A percentile compares a stretch with the other conserved stretches of the same genome.
phyloP scores from a whole-genome alignment of 2,888 invertebrate species.

The Patella caerulea region DNA sequence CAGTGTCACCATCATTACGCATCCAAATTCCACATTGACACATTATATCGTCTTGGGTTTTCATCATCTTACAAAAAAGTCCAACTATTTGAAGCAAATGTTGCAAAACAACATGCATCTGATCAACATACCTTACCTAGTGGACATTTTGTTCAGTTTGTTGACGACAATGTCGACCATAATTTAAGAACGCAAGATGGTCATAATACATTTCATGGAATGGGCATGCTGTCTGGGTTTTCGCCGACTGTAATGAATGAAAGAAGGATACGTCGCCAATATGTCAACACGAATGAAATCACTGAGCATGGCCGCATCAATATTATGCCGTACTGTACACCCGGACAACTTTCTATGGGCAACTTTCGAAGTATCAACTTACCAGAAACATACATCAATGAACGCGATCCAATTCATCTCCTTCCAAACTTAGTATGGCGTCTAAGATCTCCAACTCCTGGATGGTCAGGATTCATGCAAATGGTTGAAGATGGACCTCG shows the following conservation, averaged over 20 bases:
- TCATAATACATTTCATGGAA: conserved; percentile 46
- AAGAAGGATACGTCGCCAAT: conserved; percentile 17
- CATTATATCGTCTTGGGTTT: conserved; percentile 29
- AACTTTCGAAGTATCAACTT: too few relatives aligned
- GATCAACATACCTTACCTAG: conserved; percentile 24
- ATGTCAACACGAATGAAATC: too few relatives aligned
- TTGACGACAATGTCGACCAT: conserved; percentile 55
- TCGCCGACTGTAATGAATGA: conserved; percentile 33
- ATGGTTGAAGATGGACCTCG: conserved; percentile 6
- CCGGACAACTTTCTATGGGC: too few relatives aligned
- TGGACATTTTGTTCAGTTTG: conserved; percentile 39
- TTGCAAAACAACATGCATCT: conserved; percentile 35
- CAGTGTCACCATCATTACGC: too few relatives aligned
- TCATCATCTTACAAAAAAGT: conserved; percentile 42
- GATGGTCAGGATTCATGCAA: conserved; percentile 28
- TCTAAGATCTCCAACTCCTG: not conserved
- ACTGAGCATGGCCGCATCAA: too few relatives aligned
- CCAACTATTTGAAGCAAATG: conserved; percentile 40
- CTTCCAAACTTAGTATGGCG: too few relatives aligned
- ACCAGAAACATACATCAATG: too few relatives aligned
- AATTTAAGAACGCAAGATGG: conserved; percentile 46
- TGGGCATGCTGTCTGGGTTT: conserved; percentile 46
- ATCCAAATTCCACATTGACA: too few relatives aligned
- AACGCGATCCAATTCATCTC: too few relatives aligned
- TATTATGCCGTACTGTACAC: too few relatives aligned